Base-by-base conservation (phyloP, 2,888 invertebrate species). In the Cephus nigrinus region DNA sequence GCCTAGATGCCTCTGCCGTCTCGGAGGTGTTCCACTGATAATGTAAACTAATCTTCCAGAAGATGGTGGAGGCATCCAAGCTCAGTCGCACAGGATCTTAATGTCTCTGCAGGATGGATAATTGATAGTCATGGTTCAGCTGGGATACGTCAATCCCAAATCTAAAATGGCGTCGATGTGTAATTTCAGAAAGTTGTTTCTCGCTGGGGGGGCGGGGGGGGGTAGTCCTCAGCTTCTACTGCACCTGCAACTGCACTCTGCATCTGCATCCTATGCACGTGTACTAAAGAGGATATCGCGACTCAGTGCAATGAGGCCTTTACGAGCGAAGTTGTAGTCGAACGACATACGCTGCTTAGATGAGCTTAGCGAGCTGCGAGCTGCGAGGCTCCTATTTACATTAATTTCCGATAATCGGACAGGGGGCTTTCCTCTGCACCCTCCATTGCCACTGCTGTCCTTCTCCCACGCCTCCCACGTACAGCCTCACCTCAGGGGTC, bases 391-490 rank as follows among this genome's bases (percentile, higher is more conserved):
- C 81, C 86, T 85, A 87, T 88, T 88, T 87, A 86, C 88, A 87
- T 87, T 87, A 84, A 88, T 88, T 87, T 80, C 82, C 84, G 84
- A 87, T 88, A 86, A 87, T 88, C 86, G 86, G 87, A 85, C 86
- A 82, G 82, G 81, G 82, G 31, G 31, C 71, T 71, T 33, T 12
- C 12, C 71, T 23, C 71, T 23, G 23, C 55, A 55, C 15, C 55
- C 55, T 55, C 55, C 0, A 23, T 23, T 55, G 55, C 55, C 55
- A 9, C 9, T 5, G 55, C 15, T 15, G 2, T 23, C 55, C 55
- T 55, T 23, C 23, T 55, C 55, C 55, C 15, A 4, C 15, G 15
- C 15, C 23, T 55, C 55, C 55, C 15, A 4, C 15, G 15, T 40
- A 40, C 40, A 5, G 40, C 5, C 40, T 23, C 9, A 9, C 55